These are phyloP conservation scores for Gallinago stenura DNA, from an alignment of 2,797 vertebrate species.

Conservation along the genomic window DNA sequence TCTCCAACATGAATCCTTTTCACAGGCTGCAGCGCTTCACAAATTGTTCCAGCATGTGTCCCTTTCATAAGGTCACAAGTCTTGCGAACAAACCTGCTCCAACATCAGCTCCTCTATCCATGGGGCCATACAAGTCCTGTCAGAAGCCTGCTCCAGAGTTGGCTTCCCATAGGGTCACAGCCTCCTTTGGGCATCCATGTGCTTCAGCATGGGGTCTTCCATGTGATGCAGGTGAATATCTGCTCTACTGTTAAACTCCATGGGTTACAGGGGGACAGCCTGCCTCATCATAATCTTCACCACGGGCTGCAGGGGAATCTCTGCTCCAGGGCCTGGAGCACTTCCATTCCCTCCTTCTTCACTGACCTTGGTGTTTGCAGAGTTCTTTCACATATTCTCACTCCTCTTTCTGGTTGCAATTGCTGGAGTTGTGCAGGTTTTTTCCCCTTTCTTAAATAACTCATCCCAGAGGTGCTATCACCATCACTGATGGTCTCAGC, in stretches of 20 bases:
- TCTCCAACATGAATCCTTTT: neutral
- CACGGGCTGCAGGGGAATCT: neutral
- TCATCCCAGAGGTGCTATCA: neutral
- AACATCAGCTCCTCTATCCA: neutral
- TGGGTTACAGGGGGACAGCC: neutral
- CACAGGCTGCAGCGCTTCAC: neutral
- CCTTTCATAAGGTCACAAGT: neutral
- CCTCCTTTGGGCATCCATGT: neutral
- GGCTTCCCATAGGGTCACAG: neutral
- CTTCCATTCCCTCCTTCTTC: neutral
- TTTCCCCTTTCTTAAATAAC: neutral
- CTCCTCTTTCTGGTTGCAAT: neutral
- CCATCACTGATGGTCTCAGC: neutral
- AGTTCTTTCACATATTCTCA: neutral
- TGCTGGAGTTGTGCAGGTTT: neutral
- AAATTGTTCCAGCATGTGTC: neutral
- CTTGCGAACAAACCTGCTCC: neutral
- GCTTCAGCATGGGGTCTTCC: neutral
- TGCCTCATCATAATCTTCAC: neutral
- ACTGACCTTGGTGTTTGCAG: neutral
- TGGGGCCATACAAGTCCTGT: neutral
- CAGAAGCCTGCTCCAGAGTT: neutral
- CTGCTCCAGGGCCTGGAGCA: neutral
- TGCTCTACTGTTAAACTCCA: neutral
- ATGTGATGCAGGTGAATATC: neutral